A percentile compares a stretch with the other conserved stretches of the same genome.
These are phyloP conservation scores for Drosophila pectinifera DNA, from an alignment of 1,140 invertebrate genomes.

Conservation along the genomic window DNA sequence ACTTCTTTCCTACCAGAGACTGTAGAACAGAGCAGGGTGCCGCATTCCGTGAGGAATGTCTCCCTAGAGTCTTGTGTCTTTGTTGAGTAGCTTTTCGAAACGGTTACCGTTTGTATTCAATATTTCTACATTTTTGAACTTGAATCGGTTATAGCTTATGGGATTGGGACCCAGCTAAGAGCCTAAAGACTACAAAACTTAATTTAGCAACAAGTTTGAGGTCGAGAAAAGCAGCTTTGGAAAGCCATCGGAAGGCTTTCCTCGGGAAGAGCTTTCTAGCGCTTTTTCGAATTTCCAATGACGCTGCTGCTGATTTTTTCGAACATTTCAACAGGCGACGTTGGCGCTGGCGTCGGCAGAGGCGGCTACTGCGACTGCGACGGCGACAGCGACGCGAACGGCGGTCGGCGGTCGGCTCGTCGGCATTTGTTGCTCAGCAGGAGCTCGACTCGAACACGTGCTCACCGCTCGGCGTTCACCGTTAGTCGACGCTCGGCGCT, in stretches of 20 bases:
- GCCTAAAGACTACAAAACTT: neutral
- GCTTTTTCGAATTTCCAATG: constrained; percentile 64
- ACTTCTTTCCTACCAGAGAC: no score
- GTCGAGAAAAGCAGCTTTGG: neutral
- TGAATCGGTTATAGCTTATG: constrained; percentile 1
- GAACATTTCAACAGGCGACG: constrained; percentile 78
- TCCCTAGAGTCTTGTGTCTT: no score
- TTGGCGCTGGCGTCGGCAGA: constrained; percentile 24
- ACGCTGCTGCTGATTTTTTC: constrained; percentile 58
- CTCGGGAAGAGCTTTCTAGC: constrained; percentile 7
- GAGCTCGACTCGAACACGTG: constrained; percentile 57
- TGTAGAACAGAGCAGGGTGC: neutral
- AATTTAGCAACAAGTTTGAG: constrained; percentile 13
- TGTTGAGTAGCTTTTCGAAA: neutral
- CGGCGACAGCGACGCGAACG: constrained; percentile 30
- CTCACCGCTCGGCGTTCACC: constrained; percentile 24
- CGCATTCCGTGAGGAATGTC: neutral
- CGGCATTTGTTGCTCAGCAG: constrained; percentile 71
- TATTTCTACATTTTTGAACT: neutral
- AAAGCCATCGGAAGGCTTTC: neutral
- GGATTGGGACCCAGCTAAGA: neutral
- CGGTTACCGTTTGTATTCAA: neutral
- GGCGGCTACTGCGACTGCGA: neutral
- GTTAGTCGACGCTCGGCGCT: constrained; percentile 18
- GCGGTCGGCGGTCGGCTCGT: constrained; percentile 31